A percentile compares a stretch with the other conserved stretches of the same genome.
Evolutionary conservation across 1,140 invertebrate species (phyloP).

Genomic region (Rhopalosiphum padi): DNA sequence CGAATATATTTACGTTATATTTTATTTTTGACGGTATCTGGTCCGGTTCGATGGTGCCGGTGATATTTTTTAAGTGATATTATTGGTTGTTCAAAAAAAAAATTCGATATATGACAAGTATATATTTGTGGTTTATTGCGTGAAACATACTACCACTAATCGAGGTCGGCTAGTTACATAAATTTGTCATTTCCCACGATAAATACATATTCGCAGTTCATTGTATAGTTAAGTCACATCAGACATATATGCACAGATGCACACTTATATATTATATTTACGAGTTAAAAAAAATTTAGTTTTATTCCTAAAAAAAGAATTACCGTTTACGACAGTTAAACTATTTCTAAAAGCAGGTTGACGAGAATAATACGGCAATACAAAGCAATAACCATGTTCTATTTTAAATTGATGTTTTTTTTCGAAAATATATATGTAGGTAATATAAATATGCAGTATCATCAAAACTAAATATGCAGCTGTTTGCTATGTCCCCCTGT

Average conservation of each 20-base stretch:
- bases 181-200: constrained; percentile 26
- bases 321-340: not conserved
- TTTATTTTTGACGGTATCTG: not conserved
- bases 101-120: not conserved
- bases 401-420: not conserved
- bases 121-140: not conserved
- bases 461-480: not conserved
- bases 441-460: not conserved
- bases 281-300: not conserved
- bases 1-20: not conserved
- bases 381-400: not conserved
- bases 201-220: not conserved
- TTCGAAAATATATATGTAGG: not conserved
- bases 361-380: not conserved
- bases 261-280: not conserved
- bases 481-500: not conserved
- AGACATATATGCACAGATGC: not conserved
- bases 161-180: not conserved
- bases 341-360: not conserved
- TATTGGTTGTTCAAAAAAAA: not conserved
- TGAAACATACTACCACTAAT: not conserved
- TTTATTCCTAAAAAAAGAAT: not conserved
- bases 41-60: not conserved
- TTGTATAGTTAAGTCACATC: not conserved
- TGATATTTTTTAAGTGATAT: not conserved